phyloP scores from a whole-genome alignment of 2,797 vertebrate genomes.

The Petrocephalus schoutedeni region DNA sequence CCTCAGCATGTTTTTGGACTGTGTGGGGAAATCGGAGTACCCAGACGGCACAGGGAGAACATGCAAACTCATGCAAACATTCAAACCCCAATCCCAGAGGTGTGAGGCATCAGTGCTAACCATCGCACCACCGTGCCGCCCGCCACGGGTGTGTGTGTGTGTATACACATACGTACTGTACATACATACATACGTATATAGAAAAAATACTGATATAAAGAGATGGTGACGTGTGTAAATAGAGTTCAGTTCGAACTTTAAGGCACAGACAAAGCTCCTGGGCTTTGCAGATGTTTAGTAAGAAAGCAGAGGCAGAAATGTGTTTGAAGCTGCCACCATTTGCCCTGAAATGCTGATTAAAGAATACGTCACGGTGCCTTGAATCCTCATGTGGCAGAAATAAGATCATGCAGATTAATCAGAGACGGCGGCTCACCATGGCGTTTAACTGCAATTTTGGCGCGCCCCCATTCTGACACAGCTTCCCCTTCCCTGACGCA shows the following conservation, averaged over 20 bases:
- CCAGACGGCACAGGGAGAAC: no score
- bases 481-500: constrained; percentile 37
- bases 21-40: no score
- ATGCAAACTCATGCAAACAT: no score
- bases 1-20: no score
- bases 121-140: no score
- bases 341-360: background rate
- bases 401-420: background rate
- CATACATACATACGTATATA: constrained; percentile 25
- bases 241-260: background rate
- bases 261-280: background rate
- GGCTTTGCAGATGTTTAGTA: background rate
- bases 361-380: background rate
- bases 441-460: constrained; percentile 52
- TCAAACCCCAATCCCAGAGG: no score
- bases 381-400: background rate
- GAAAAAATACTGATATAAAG: no score
- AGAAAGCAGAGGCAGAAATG: background rate
- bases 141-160: background rate
- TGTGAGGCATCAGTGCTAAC: no score
- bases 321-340: background rate
- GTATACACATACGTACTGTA: background rate
- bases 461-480: constrained; percentile 42
- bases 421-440: constrained; percentile 32
- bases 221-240: no score